These are phyloP conservation scores for Sebastes iracundus DNA, from an alignment of 2,797 vertebrate genomes.

Conservation along the genomic window DNA sequence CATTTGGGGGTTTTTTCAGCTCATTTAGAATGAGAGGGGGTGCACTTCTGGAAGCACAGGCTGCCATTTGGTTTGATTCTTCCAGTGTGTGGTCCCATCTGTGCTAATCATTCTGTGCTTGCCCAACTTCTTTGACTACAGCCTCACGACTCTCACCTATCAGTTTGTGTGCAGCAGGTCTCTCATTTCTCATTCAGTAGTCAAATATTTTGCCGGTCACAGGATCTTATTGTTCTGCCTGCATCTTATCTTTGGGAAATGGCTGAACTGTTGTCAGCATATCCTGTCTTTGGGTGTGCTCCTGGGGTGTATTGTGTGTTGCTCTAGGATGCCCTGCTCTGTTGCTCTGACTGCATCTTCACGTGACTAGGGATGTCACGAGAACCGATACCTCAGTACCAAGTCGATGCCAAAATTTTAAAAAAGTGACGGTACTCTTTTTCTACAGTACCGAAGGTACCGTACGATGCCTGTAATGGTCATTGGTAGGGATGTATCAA, in stretches of 20 bases:
- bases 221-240: neutral
- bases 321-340: neutral
- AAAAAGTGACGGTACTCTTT: too few relatives aligned
- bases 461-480: too few relatives aligned
- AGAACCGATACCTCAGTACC: too few relatives aligned
- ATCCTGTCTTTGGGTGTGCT: neutral
- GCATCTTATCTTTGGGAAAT: conserved; percentile 2
- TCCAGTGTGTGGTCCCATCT: conserved; percentile 42
- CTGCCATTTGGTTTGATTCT: conserved; percentile 46
- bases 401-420: too few relatives aligned
- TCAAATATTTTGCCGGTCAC: neutral
- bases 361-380: too few relatives aligned
- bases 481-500: fast-evolving
- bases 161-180: neutral
- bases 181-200: conserved; percentile 11
- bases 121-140: conserved; percentile 13
- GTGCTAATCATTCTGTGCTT: conserved; percentile 31
- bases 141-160: conserved; percentile 16
- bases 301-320: neutral
- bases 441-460: too few relatives aligned
- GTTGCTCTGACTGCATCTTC: neutral
- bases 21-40: conserved; percentile 48
- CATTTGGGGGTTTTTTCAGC: conserved; percentile 45
- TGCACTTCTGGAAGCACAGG: conserved; percentile 26
- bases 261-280: neutral